These are phyloP conservation scores for Amphibalanus amphitrite DNA, from an alignment of 1,140 invertebrate species.

Conservation along the genomic window DNA sequence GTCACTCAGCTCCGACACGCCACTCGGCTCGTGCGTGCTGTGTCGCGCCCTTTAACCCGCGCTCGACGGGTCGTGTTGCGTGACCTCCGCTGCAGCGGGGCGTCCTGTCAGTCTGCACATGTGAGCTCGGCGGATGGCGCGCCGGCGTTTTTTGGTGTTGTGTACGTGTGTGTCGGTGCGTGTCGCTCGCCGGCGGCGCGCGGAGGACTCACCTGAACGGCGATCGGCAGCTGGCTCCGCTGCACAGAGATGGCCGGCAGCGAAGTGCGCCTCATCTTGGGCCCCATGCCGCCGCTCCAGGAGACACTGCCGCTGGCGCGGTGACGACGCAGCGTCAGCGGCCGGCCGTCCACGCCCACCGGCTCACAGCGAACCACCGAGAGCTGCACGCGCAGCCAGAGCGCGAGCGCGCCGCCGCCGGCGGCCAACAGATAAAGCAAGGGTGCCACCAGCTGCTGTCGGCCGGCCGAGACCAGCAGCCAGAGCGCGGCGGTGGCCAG, in stretches of 20 bases:
- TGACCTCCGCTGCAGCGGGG: too few species aligned
- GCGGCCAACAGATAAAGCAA: neutral
- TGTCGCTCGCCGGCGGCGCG: too few species aligned
- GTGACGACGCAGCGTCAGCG: neutral
- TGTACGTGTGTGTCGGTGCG: too few species aligned
- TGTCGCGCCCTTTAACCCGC: too few species aligned
- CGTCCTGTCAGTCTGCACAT: neutral
- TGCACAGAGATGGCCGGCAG: conserved; percentile 26
- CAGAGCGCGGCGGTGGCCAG: neutral
- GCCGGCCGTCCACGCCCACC: neutral
- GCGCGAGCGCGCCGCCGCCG: neutral
- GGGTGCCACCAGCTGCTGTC: neutral
- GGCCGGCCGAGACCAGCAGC: neutral
- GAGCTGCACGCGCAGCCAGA: neutral
- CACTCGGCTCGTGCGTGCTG: too few species aligned
- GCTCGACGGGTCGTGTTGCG: neutral
- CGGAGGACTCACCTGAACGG: neutral
- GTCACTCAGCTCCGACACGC: too few species aligned
- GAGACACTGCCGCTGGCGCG: neutral
- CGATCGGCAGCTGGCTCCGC: conserved; percentile 20
- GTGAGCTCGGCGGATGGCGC: too few species aligned
- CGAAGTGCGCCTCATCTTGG: conserved; percentile 25
- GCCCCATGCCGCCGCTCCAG: conserved; percentile 10
- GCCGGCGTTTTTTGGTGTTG: too few species aligned
- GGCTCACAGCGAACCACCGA: neutral